Evolutionary conservation across 2,113 vertebrate genomes (phyloP), one percentile per base, ranked within the genome.

Genomic region (Paramormyrops kingsleyae): DNA sequence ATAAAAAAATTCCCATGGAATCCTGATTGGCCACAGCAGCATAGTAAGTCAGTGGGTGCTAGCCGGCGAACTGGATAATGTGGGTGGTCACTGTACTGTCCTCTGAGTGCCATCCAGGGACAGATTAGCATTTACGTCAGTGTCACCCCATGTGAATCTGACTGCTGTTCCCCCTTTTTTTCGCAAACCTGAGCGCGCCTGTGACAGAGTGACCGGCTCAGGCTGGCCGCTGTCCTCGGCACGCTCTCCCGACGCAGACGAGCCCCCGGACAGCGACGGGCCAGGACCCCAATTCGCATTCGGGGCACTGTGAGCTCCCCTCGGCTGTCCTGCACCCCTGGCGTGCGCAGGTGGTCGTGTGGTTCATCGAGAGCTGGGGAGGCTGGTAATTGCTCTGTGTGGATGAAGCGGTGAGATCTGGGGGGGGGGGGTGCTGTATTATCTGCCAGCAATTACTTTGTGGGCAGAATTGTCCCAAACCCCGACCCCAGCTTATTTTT

Each of bases 341-440:
- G 56, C 13, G 39, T n/a, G 27, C 3, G 8, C 52, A 19, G 39
- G 9, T 49, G 31, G 31, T 44, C 1, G 47, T 53, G 74, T 52
- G 66, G 47, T 89, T 89, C 50, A 89, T 4, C 88, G n/a, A 42
- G 70, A 53, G 46, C 74, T n/a, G 31, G 88, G 74, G 74, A 89
- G 1, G 27, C 46, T 6, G 80, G 70, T 42, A 89, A 89, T 53
- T 89, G 49, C 88, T 89, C 88, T 89, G 13, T 52, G 47, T 13
- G 52, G 88, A 77, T 80, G 47, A 80, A 89, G 52, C 46, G 6
- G 46, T 31, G 39, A 46, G 19, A 50, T 88, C 9, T 10, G 24
- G n/a, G 5, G 59, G 66, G 24, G 24, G 59, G 15, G 5, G 53
- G 52, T 21, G 21, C 21, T 15, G 39, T 46, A 17, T 74, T 87